Evolutionary conservation across 1,140 invertebrate species (phyloP).

Genomic region (Pseudomyrmex pallidus): DNA sequence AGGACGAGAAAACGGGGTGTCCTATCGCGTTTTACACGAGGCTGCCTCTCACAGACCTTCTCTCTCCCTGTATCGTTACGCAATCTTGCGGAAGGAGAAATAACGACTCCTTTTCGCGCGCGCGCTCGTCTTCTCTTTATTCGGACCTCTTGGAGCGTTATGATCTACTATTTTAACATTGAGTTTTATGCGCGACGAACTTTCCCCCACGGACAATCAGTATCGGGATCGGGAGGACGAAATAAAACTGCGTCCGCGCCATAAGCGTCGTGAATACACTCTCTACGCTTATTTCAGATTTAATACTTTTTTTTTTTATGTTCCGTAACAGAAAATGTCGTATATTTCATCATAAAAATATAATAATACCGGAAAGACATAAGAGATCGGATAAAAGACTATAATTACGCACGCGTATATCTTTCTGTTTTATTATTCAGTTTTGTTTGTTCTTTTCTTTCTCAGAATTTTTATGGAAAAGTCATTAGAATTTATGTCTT

Average conservation of each 20-base stretch:
- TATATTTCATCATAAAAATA: neutral
- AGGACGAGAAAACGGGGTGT: conserved; percentile 17
- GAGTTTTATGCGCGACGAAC: conserved; percentile 38
- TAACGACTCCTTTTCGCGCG: conserved; percentile 61
- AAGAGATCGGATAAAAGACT: neutral
- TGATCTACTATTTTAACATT: conserved; percentile 52
- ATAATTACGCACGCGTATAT: neutral
- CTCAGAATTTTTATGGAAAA: neutral
- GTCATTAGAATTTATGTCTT: conserved; percentile 13
- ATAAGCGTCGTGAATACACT: neutral
- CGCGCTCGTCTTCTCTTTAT: conserved; percentile 39
- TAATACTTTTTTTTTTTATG: neutral
- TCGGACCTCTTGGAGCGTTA: conserved; percentile 33
- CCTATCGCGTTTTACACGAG: conserved; percentile 69
- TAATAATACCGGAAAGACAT: neutral
- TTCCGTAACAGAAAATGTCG: neutral
- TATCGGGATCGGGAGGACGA: neutral
- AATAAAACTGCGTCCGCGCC: neutral
- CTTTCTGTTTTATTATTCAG: neutral
- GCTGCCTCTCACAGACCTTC: conserved; percentile 39
- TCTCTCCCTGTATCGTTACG: conserved; percentile 52
- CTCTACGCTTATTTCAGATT: neutral
- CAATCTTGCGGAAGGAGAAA: conserved; percentile 57
- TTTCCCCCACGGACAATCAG: conserved; percentile 29
- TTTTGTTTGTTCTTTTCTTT: neutral